A percentile compares a stretch with the other conserved stretches of the same genome.
phyloP scores from a whole-genome alignment of 2,113 vertebrate genomes.

The Alethe castanea region DNA sequence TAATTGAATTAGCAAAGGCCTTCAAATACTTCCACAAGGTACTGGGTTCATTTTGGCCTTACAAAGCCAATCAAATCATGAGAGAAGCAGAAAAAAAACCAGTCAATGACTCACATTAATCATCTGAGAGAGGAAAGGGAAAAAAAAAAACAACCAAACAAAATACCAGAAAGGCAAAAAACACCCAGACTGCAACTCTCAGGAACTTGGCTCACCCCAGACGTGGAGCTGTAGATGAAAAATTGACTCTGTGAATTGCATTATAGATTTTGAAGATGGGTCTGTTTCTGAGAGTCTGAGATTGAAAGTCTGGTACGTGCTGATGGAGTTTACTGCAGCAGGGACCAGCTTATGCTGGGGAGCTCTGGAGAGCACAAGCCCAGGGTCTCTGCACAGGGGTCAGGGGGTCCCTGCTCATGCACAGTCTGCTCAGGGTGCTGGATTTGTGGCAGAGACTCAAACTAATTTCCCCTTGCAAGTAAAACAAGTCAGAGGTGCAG shows the following conservation, averaged over 20 bases:
- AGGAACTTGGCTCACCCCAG: slow-evolving; percentile 4
- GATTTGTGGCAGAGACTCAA: neutral
- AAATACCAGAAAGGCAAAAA: neutral
- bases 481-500: neutral
- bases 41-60: neutral
- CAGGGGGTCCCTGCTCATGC: neutral
- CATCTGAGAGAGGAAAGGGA: neutral
- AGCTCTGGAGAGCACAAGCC: neutral
- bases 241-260: slow-evolving; percentile 44
- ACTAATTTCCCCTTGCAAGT: neutral
- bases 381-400: neutral
- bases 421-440: neutral
- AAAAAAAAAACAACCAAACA: neutral
- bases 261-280: slow-evolving; percentile 25
- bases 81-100: slow-evolving; percentile 6
- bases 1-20: slow-evolving; percentile 55
- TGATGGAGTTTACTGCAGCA: neutral
- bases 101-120: slow-evolving; percentile 45
- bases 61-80: slow-evolving; percentile 23
- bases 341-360: accelerated
- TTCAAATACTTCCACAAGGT: neutral
- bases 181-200: neutral
- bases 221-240: slow-evolving; percentile 12
- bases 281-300: slow-evolving; percentile 5
- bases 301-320: neutral